phyloP scores from a whole-genome alignment of 2,797 vertebrate species.

The Heterohyrax brucei region DNA sequence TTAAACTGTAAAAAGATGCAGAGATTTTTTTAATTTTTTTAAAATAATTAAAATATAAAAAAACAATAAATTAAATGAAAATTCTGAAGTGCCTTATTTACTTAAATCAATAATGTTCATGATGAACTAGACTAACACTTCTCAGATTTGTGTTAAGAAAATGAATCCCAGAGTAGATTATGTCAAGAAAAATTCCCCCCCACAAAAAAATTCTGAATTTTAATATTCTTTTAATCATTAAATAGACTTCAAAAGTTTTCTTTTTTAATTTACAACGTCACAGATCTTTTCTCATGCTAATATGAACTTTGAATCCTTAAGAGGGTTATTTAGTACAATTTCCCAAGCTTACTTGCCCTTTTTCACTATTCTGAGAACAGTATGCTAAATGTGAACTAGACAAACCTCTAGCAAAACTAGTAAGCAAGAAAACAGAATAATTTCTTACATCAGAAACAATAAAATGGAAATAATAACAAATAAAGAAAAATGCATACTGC shows the following conservation, averaged over 20 bases:
- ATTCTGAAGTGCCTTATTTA: neutral
- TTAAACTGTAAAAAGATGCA: constrained; percentile 31
- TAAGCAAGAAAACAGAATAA: neutral
- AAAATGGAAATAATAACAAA: constrained; percentile 6
- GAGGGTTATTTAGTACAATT: constrained; percentile 64
- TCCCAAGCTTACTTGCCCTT: constrained; percentile 68
- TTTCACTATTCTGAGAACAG: constrained; percentile 67
- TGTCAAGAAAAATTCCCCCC: constrained; percentile 68
- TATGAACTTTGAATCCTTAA: constrained; percentile 78
- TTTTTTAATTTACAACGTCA: constrained; percentile 70
- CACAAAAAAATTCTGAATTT: constrained; percentile 79
- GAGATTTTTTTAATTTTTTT: constrained; percentile 5
- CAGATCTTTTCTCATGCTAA: constrained; percentile 85
- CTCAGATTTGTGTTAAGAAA: constrained; percentile 38
- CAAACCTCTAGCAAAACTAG: constrained; percentile 63
- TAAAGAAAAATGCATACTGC: neutral
- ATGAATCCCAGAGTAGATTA: neutral
- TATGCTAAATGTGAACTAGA: constrained; percentile 54
- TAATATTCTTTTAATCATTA: constrained; percentile 74
- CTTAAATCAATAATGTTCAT: constrained; percentile 39
- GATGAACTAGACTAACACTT: constrained; percentile 37
- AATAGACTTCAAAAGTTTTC: constrained; percentile 72
- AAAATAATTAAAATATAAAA: constrained; percentile 37
- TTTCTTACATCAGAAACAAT: constrained; percentile 47
- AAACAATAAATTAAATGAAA: constrained; percentile 40